Evolutionary conservation across 2,113 vertebrate genomes (phyloP).

Genomic region (Dicerorhinus sumatrensis): DNA sequence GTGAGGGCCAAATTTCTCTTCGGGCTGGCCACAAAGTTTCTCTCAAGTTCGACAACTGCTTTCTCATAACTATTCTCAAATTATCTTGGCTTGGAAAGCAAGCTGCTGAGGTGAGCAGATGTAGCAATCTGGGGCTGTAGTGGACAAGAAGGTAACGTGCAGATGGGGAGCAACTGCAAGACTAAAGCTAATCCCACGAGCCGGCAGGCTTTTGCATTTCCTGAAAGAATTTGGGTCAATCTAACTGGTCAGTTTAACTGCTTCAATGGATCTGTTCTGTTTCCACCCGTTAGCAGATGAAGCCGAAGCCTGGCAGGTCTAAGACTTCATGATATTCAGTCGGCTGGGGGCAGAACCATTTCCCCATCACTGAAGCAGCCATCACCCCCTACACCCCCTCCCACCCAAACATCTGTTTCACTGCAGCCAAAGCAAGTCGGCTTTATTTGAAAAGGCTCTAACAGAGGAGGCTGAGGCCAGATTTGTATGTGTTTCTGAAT

Average conservation of each 20-base stretch:
- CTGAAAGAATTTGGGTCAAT: conserved; percentile 72
- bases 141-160: conserved; percentile 40
- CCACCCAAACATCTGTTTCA: conserved; percentile 19
- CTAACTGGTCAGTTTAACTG: conserved; percentile 19
- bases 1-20: not conserved
- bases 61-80: conserved; percentile 46
- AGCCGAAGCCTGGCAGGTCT: not conserved
- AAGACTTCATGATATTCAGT: not conserved
- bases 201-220: conserved; percentile 48
- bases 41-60: not conserved
- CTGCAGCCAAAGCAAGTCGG: not conserved
- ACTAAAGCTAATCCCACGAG: conserved; percentile 16
- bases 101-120: conserved; percentile 56
- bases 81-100: conserved; percentile 55
- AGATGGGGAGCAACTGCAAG: conserved; percentile 41
- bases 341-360: not conserved
- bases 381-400: not conserved
- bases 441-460: conserved; percentile 33
- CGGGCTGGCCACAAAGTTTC: not conserved
- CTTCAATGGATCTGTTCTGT: not conserved
- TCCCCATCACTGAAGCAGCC: not conserved
- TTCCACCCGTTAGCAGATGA: not conserved
- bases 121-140: not conserved
- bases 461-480: not conserved
- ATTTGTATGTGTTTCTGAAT: not conserved